phyloP scores from a whole-genome alignment of 2,888 invertebrate species.

The Quadroppia sp. region DNA sequence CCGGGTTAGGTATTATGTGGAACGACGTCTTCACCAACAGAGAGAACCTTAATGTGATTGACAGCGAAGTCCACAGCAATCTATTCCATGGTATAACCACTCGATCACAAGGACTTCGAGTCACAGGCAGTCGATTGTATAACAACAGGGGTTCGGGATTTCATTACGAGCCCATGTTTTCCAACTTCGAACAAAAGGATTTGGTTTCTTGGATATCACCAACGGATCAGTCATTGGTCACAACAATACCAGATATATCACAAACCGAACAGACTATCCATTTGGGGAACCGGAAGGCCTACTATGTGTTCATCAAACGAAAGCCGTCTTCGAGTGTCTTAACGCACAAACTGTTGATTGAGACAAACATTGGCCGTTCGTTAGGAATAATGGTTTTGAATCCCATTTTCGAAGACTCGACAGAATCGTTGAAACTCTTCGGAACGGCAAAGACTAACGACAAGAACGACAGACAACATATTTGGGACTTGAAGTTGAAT shows the following conservation, averaged over 20 bases:
- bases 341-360: slow-evolving; percentile 40
- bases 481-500: slow-evolving; percentile 75
- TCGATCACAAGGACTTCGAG: slow-evolving; percentile 76
- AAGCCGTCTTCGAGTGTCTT: slow-evolving; percentile 16
- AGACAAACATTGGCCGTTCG: slow-evolving; percentile 45
- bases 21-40: slow-evolving; percentile 72
- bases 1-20: slow-evolving; percentile 88
- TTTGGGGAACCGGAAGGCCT: slow-evolving; percentile 59
- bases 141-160: slow-evolving; percentile 80
- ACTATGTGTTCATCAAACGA: slow-evolving; percentile 37
- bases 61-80: slow-evolving; percentile 59
- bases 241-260: not conserved
- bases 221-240: slow-evolving; percentile 10
- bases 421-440: slow-evolving; percentile 73
- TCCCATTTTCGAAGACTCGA: slow-evolving; percentile 80
- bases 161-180: slow-evolving; percentile 82
- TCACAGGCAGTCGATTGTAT: slow-evolving; percentile 55
- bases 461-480: slow-evolving; percentile 54
- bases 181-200: slow-evolving; percentile 78
- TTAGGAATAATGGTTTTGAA: slow-evolving; percentile 84
- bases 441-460: not conserved
- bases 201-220: slow-evolving; percentile 81
- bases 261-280: not conserved
- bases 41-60: slow-evolving; percentile 50
- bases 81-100: slow-evolving; percentile 83